These are phyloP conservation scores for Anisognathus igniventris DNA, from an alignment of 2,797 vertebrate genomes.

Conservation along the genomic window DNA sequence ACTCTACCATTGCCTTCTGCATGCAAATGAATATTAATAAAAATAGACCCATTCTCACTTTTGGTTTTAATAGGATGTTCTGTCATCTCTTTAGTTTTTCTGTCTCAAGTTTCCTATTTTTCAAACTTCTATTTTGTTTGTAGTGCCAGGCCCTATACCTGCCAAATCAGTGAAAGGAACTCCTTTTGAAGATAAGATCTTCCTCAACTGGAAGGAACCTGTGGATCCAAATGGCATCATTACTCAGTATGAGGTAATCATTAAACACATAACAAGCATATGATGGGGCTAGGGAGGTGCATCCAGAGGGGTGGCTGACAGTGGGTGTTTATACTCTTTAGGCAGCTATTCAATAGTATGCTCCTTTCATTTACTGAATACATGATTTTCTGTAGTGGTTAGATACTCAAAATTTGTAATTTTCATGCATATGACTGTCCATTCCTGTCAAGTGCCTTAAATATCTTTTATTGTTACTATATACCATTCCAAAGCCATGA, in stretches of 20 bases:
- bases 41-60: not conserved
- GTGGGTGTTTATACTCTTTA: not conserved
- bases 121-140: constrained; percentile 33
- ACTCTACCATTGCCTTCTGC: not conserved
- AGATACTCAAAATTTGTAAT: not conserved
- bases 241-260: constrained; percentile 86
- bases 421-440: not conserved
- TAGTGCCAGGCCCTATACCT: constrained; percentile 93
- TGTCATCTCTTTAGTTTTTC: not conserved
- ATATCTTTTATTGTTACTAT: not conserved
- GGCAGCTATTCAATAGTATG: not conserved
- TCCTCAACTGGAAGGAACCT: constrained; percentile 95
- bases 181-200: constrained; percentile 95
- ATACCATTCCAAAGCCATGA: not conserved
- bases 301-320: not conserved
- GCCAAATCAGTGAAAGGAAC: constrained; percentile 89
- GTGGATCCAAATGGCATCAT: constrained; percentile 94
- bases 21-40: constrained; percentile 15
- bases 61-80: not conserved
- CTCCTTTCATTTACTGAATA: not conserved
- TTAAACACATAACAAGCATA: not conserved
- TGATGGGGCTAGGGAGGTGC: not conserved
- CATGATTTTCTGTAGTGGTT: not conserved
- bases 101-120: constrained; percentile 1
- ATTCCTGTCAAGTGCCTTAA: not conserved